A percentile compares a stretch with the other conserved stretches of the same genome.
These are phyloP conservation scores for Halichoeres trimaculatus DNA, from an alignment of 2,113 vertebrate species.

Conservation along the genomic window DNA sequence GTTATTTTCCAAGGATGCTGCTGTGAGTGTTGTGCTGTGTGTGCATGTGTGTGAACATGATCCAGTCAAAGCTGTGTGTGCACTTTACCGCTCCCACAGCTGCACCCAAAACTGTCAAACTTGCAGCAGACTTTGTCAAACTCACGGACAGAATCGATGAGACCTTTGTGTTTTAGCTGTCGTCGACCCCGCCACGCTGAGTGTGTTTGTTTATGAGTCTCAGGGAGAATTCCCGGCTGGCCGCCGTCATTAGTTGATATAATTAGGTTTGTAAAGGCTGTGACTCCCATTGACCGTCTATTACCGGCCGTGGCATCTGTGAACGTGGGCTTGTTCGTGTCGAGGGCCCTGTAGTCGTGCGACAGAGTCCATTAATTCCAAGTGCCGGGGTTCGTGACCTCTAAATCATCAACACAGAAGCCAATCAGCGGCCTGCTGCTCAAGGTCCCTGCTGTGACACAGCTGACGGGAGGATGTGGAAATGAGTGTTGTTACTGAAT, in stretches of 20 bases:
- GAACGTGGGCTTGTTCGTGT: constrained; percentile 34
- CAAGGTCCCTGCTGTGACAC: constrained; percentile 52
- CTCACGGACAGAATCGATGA: not conserved
- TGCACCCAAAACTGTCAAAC: not conserved
- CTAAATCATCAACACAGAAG: constrained; percentile 63
- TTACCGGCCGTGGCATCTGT: constrained; percentile 56
- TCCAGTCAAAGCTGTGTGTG: not conserved
- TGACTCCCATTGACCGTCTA: constrained; percentile 70
- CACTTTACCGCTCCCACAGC: constrained; percentile 2
- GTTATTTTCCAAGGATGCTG: constrained; percentile 28
- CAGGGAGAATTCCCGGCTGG: constrained; percentile 47
- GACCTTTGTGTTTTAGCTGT: not conserved
- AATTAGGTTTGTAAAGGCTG: constrained; percentile 73
- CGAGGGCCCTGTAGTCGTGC: constrained; percentile 26
- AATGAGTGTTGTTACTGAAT: constrained; percentile 44
- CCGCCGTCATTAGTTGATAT: constrained; percentile 58
- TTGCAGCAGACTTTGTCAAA: not conserved
- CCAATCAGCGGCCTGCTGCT: constrained; percentile 69
- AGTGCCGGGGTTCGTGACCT: constrained; percentile 56
- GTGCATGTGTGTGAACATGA: not conserved
- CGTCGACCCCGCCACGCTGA: constrained; percentile 2
- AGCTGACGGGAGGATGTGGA: constrained; percentile 47
- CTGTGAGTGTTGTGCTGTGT: constrained; percentile 11
- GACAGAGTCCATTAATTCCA: constrained; percentile 73
- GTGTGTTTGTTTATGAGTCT: constrained; percentile 21